Evolutionary conservation across 1,140 invertebrate genomes (phyloP).

Genomic region (Augochlora pura): DNA sequence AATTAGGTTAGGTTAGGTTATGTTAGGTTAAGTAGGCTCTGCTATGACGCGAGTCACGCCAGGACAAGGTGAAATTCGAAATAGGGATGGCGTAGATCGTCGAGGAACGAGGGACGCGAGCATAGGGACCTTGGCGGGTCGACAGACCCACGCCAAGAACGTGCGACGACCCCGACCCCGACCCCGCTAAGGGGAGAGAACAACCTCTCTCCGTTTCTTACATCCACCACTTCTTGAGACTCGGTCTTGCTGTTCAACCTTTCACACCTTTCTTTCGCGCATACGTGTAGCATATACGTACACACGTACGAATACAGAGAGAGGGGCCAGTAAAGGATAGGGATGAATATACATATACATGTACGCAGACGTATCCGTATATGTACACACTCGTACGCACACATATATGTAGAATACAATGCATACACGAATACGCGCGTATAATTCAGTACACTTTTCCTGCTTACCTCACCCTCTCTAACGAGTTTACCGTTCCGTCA

Average conservation of each 20-base stretch:
- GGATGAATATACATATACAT: too few relatives aligned
- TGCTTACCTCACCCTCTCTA: slow-evolving; percentile 57
- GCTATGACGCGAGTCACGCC: not conserved
- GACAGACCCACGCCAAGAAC: slow-evolving; percentile 77
- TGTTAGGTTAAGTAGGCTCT: slow-evolving; percentile 55
- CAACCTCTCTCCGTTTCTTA: slow-evolving; percentile 49
- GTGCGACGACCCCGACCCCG: slow-evolving; percentile 77
- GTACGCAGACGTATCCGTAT: too few relatives aligned
- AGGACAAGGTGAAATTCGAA: slow-evolving; percentile 24
- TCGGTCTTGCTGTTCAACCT: slow-evolving; percentile 27
- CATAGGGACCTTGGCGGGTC: slow-evolving; percentile 75
- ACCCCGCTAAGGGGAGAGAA: slow-evolving; percentile 53
- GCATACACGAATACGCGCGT: too few relatives aligned
- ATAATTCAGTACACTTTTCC: slow-evolving; percentile 39
- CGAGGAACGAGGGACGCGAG: slow-evolving; percentile 25
- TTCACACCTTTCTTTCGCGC: slow-evolving; percentile 28
- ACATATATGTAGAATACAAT: too few relatives aligned
- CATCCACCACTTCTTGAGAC: not conserved
- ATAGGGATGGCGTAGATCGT: slow-evolving; percentile 24
- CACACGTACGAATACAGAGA: too few relatives aligned
- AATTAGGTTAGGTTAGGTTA: slow-evolving; percentile 61
- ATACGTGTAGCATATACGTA: too few relatives aligned
- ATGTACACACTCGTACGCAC: too few relatives aligned
- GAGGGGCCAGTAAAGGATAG: too few relatives aligned
- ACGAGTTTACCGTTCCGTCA: slow-evolving; percentile 44